A percentile compares a stretch with the other conserved stretches of the same genome.
Conservation (phyloP, 2,888 invertebrate genomes). For the Serrognathus titanus region DNA sequence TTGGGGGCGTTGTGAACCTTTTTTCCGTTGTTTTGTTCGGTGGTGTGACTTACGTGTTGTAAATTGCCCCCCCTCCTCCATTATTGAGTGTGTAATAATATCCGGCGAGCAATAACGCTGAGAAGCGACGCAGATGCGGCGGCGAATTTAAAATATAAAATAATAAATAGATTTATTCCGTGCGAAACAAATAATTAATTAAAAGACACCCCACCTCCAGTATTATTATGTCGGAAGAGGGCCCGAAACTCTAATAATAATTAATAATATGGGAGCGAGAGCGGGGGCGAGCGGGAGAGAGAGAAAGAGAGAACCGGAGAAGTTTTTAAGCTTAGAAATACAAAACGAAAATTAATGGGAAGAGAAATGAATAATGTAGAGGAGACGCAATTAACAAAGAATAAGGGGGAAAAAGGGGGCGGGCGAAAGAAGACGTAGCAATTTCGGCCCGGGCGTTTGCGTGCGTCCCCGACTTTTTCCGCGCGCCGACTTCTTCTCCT, state of each 20-base stretch:
- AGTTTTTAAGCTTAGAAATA: conserved; percentile 3
- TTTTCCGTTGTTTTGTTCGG: too few relatives aligned
- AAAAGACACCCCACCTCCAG: background rate
- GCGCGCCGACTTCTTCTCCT: conserved; percentile 11
- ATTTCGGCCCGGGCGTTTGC: too few relatives aligned
- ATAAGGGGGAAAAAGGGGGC: conserved; percentile 27
- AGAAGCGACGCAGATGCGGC: conserved; percentile 11
- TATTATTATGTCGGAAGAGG: background rate
- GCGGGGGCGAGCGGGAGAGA: background rate
- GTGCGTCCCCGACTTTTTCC: background rate
- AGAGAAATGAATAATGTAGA: conserved; percentile 38
- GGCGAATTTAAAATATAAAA: conserved; percentile 1
- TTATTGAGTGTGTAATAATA: too few relatives aligned
- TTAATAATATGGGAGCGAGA: background rate
- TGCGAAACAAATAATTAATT: conserved; percentile 4
- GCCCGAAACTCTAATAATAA: conserved; percentile 1
- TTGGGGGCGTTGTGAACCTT: too few relatives aligned
- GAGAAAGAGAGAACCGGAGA: background rate
- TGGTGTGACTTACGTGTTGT: too few relatives aligned
- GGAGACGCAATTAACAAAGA: conserved; percentile 37
- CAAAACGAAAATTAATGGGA: conserved; percentile 41
- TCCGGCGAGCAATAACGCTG: conserved; percentile 25
- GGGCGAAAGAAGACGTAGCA: background rate
- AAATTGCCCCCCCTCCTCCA: too few relatives aligned
- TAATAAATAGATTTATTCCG: conserved; percentile 9